Conservation (phyloP, 2,888 invertebrate species). For the Macrosiphum euphorbiae region DNA sequence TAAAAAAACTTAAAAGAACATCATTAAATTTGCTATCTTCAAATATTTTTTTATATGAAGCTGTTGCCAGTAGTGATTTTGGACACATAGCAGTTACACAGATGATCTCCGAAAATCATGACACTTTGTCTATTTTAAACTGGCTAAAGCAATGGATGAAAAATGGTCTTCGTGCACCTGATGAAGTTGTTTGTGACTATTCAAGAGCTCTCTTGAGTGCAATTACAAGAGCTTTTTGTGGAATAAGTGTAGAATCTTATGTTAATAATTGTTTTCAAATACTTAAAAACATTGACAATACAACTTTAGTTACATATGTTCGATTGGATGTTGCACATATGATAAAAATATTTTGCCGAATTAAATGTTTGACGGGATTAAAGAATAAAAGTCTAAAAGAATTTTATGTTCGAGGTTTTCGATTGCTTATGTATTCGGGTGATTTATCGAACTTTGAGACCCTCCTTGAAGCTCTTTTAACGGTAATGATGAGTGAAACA, state of each 20-base stretch:
- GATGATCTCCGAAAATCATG: neutral
- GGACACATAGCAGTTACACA: neutral
- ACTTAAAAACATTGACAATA: neutral
- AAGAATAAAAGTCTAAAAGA: neutral
- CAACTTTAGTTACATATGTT: neutral
- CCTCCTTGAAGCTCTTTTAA: neutral
- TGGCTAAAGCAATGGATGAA: neutral
- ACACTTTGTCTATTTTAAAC: neutral
- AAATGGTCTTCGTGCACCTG: neutral
- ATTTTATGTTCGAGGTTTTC: neutral
- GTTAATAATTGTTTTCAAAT: neutral
- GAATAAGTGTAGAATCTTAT: neutral
- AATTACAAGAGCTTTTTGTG: neutral
- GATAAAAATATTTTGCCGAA: neutral
- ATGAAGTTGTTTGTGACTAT: conserved; percentile 2
- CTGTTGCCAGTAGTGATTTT: neutral
- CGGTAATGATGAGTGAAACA: neutral
- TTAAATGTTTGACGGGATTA: neutral
- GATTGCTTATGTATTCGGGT: neutral
- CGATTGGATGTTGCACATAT: neutral
- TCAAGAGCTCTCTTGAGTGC: neutral
- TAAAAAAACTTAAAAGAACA: neutral
- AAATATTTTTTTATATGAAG: neutral
- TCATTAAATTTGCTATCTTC: neutral
- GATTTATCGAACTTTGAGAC: too few relatives aligned